Percentiles rank a stretch among this genome's conserved stretches.
Conservation (phyloP, 2,113 vertebrate genomes). For the Malaclemys terrapin region DNA sequence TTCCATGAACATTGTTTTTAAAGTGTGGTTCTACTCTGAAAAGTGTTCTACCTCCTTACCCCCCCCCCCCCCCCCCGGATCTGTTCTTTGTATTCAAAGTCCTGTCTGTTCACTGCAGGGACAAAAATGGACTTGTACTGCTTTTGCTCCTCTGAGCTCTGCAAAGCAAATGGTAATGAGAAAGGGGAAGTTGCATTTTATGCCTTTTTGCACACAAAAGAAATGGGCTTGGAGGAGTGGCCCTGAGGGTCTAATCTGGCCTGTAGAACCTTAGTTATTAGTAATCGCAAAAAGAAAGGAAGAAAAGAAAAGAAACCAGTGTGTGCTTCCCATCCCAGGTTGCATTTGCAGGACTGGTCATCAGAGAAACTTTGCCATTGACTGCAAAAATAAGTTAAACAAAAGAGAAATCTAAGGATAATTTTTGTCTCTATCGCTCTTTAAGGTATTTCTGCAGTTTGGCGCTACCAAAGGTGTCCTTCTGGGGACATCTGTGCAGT, state of each 20-base stretch:
- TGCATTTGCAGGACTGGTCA: not conserved
- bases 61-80: too few species aligned
- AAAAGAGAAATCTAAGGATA: slow-evolving; percentile 9
- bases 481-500: slow-evolving; percentile 41
- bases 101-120: not conserved
- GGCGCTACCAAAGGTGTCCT: not conserved
- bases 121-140: not conserved
- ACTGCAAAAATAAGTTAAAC: slow-evolving; percentile 16
- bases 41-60: not conserved
- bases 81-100: not conserved
- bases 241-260: not conserved
- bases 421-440: not conserved
- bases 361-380: not conserved
- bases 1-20: not conserved
- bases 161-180: not conserved
- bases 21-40: not conserved
- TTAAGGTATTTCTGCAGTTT: slow-evolving; percentile 5
- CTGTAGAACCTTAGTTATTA: not conserved
- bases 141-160: not conserved
- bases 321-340: not conserved
- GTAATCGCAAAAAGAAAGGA: not conserved
- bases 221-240: not conserved
- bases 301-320: not conserved
- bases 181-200: not conserved
- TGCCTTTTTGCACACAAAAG: not conserved